Evolutionary conservation across 2,888 invertebrate species (phyloP), one percentile per base, ranked within the genome.

Genomic region (Epinotia brunnichana): DNA sequence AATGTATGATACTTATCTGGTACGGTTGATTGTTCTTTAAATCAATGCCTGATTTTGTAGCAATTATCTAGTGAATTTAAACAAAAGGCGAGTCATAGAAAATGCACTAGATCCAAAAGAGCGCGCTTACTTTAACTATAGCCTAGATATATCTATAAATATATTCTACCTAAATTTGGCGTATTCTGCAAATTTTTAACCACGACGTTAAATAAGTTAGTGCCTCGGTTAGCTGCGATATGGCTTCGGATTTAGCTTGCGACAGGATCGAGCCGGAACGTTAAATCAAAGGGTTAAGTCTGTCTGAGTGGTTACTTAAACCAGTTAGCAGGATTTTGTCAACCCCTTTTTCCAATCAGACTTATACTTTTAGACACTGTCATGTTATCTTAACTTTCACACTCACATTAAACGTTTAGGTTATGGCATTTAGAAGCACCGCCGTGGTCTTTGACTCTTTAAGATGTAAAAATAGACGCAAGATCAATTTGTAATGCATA

Each of bases 241-340:
- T 39, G 72, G 72, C 67, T 68, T 72, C 72, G 48, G 64, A 62
- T 67, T 72, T 51, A 54, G 56, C 17, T 35, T 35, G 21, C 13
- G 51, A 39, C 60, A 15, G 67, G n/a, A 21, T 72, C 67, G 67
- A 68, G 56, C 35, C 29, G 15, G 66, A 21, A 57, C 39, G 66
- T 35, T 56, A 67, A 72, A 67, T 67, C 53, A 67, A 72, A 72
- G 72, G 67, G 72, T 62, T 62, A 54, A 53, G 66, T 66, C 21
- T 66, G 66, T 56, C 21, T 61, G 44, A 21, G 61, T 51, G 17
- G 48, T 48, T 41, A 64, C 39, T 64, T 64, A 54, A 64, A 64
- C 51, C 51, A 63, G 51, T 63, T 63, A 63, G 19, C 41, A 41
- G 17, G 10, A 11, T 9, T 44, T 21, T 10, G 17, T 21, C 19